Evolutionary conservation across 92 coral and sea anemone species (phyloP), one percentile per base, ranked within the genome.

Genomic region (Phenganax marumi): DNA sequence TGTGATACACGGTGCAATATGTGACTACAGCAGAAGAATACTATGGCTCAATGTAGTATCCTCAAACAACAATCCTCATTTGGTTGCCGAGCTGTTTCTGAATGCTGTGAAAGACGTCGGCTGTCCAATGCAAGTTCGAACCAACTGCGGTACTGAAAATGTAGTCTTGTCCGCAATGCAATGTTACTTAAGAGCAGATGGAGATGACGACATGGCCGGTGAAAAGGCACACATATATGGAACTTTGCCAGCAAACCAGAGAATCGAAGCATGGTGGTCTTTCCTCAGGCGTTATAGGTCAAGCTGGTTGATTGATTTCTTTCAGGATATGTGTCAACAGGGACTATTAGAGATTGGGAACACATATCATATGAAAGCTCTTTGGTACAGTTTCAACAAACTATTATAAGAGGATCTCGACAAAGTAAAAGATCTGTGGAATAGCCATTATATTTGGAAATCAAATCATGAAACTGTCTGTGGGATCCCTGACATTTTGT

Each of bases 101-200:
- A 68, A 81, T 50, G 60, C 85, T 79, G 83, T 88, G 50, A 49
- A 48, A 71, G 85, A 78, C 43, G 33, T 78, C 49, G 88, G 88
- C 19, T 88, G 88, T 62, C 91, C 91, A 57, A 72, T 84, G 74
- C 78, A 77, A 75, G 55, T 77, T 57, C 47, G 87, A 79, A 85
- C 87, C 21, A 90, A 89, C 76, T 89, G 87, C 49, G 92, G 92
- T 58, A 86, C 88, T 12, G 92, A 89, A 87, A 86, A 86, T 77
- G 90, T 87, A 0, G 75, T 75, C 52, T 84, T 89, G 92, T 89
- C 92, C 48, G 87, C 87, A n/a, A 89, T 89, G 87, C 85, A 89
- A 55, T 82, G 89, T 63, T 63, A 63, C 70, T 39, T 63, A 63
- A 63, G 70, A 39, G 18, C 70, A 16, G 70, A 63, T 63, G 70